phyloP scores from a whole-genome alignment of 2,113 vertebrate genomes.

The Colistium nudipinnis region DNA sequence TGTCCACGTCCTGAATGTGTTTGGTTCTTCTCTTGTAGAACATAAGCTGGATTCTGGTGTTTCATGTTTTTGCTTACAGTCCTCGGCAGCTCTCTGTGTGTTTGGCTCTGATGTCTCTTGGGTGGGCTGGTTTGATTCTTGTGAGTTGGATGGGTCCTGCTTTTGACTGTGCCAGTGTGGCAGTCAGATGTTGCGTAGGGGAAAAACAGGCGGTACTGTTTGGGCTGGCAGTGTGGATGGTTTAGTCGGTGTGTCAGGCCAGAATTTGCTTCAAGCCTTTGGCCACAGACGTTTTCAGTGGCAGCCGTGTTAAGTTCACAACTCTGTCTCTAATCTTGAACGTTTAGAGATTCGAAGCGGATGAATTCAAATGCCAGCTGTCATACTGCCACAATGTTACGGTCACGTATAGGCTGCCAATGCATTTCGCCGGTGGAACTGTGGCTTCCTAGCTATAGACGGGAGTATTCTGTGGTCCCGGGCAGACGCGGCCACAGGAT shows the following conservation, averaged over 20 bases:
- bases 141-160: slow-evolving; percentile 2
- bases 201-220: slow-evolving; percentile 48
- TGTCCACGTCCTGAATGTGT: slow-evolving; percentile 33
- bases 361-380: slow-evolving; percentile 21
- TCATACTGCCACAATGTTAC: slow-evolving; percentile 5
- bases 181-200: too few species aligned
- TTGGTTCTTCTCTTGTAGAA: slow-evolving; percentile 16
- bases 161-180: slow-evolving; percentile 13
- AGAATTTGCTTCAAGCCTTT: slow-evolving; percentile 33
- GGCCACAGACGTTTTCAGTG: slow-evolving; percentile 3
- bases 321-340: not conserved
- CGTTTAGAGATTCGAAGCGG: slow-evolving; percentile 13
- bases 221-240: slow-evolving; percentile 51
- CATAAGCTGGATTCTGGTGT: slow-evolving; percentile 13
- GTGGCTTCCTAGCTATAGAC: not conserved
- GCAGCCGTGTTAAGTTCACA: not conserved
- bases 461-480: slow-evolving; percentile 14
- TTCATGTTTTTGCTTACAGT: slow-evolving; percentile 21
- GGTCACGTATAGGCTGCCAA: not conserved
- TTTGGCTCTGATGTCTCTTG: slow-evolving; percentile 25
- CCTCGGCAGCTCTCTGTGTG: slow-evolving; percentile 16
- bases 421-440: slow-evolving; percentile 1
- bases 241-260: not conserved
- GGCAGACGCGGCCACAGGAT: not conserved
- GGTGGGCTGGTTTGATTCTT: slow-evolving; percentile 23